Percentiles rank a stretch among this genome's conserved stretches.
These are phyloP conservation scores for Neosalanx taihuensis DNA, from an alignment of 2,797 vertebrate species.

Conservation along the genomic window DNA sequence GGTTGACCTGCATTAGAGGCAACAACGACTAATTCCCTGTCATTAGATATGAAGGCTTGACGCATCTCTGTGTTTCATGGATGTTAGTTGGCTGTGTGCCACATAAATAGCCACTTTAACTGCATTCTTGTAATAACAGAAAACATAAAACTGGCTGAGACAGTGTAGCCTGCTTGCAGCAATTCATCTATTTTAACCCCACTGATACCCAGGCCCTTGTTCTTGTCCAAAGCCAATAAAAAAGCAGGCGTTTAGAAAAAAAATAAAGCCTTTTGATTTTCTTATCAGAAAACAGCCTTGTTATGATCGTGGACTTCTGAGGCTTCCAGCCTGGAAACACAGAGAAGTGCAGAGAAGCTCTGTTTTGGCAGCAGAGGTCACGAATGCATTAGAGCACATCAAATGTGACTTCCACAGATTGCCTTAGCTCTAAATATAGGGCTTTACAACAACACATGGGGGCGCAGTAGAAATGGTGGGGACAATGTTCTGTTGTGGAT, in stretches of 20 bases:
- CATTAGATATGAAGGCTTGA: constrained; percentile 1
- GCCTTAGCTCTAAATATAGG: constrained; percentile 11
- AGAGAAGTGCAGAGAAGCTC: constrained; percentile 35
- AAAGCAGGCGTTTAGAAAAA: constrained; percentile 37
- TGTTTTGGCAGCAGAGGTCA: constrained; percentile 12
- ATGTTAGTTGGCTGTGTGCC: too few relatives aligned
- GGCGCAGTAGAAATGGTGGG: neutral
- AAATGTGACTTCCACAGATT: constrained; percentile 16
- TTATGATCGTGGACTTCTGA: constrained; percentile 33
- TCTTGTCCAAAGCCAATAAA: constrained; percentile 30
- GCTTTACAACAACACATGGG: neutral
- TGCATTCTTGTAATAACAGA: constrained; percentile 21
- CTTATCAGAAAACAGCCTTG: constrained; percentile 43
- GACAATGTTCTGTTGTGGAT: too few relatives aligned
- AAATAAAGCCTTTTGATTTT: constrained; percentile 28
- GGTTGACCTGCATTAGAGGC: constrained; percentile 17
- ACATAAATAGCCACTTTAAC: constrained; percentile 1
- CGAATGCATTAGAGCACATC: constrained; percentile 27
- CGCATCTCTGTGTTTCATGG: neutral
- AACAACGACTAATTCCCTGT: neutral
- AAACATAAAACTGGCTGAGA: constrained; percentile 26
- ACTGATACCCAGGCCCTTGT: constrained; percentile 16
- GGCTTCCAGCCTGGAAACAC: constrained; percentile 21
- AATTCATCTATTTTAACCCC: constrained; percentile 40
- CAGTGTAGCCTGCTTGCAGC: constrained; percentile 33